These are phyloP conservation scores for Pseudobourletiella spinata DNA, from an alignment of 1,140 invertebrate genomes.

Conservation along the genomic window DNA sequence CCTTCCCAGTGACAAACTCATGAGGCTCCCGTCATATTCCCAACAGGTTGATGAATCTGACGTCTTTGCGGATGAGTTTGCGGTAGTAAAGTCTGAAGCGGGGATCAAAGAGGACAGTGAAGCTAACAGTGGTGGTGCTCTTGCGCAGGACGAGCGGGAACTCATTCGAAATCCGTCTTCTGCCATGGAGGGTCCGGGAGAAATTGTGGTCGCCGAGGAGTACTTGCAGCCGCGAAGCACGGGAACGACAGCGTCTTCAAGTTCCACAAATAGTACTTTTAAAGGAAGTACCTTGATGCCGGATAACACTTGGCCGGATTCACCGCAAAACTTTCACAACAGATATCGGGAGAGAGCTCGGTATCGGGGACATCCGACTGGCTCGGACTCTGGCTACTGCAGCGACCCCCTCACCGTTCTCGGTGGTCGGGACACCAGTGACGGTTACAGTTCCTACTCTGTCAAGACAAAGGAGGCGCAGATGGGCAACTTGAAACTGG, in stretches of 20 bases:
- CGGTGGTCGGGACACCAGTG: conserved; percentile 44
- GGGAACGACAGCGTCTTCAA: conserved; percentile 46
- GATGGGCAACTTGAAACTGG: conserved; percentile 65
- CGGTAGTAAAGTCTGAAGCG: too few species aligned
- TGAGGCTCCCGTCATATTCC: conserved; percentile 78
- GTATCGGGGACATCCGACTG: conserved; percentile 23
- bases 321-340: conserved; percentile 24
- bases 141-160: conserved; percentile 74
- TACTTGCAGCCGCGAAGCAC: conserved; percentile 61
- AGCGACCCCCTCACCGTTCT: conserved; percentile 59
- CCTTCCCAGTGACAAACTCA: conserved; percentile 80
- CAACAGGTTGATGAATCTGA: conserved; percentile 64
- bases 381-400: conserved; percentile 52
- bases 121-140: too few species aligned
- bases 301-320: conserved; percentile 46
- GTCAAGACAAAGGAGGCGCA: conserved; percentile 51
- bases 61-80: too few species aligned
- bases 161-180: conserved; percentile 73
- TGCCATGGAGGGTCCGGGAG: conserved; percentile 65
- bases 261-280: conserved; percentile 41
- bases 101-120: too few species aligned
- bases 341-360: conserved; percentile 19
- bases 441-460: conserved; percentile 42
- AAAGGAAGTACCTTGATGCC: conserved; percentile 40
- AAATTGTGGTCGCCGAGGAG: conserved; percentile 78